A percentile compares a stretch with the other conserved stretches of the same genome.
phyloP scores from a whole-genome alignment of 2,113 vertebrate genomes.

The Hemiprocne comata region DNA sequence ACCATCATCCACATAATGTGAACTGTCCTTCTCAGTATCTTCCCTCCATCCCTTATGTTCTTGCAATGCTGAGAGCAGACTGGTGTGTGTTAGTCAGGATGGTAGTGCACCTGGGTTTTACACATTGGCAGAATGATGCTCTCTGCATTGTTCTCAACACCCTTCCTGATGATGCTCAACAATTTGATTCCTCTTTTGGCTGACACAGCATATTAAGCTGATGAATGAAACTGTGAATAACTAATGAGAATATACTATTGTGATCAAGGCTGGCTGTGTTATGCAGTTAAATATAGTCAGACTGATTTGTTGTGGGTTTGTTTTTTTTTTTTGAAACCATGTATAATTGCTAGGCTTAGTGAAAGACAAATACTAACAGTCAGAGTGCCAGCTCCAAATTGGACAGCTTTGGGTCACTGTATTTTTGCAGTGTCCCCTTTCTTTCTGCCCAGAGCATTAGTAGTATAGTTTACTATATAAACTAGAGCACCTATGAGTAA shows the following conservation, averaged over 20 bases:
- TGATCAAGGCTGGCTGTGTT: background rate
- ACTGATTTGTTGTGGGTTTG: background rate
- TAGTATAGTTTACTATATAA: background rate
- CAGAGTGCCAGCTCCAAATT: background rate
- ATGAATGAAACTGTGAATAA: slow-evolving; percentile 26
- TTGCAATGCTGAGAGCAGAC: background rate
- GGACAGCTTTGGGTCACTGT: background rate
- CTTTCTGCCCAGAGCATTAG: background rate
- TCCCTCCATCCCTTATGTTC: background rate
- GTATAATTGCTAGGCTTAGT: background rate
- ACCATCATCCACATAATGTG: background rate
- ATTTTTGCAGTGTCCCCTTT: background rate
- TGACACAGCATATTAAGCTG: background rate
- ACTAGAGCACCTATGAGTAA: background rate
- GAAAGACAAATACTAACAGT: background rate
- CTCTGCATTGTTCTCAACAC: background rate
- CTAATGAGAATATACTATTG: background rate
- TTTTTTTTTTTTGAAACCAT: background rate
- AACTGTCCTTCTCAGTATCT: background rate
- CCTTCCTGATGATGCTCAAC: background rate
- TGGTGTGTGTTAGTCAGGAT: background rate
- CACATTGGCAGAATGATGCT: background rate
- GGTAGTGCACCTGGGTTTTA: background rate
- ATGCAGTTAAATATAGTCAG: slow-evolving; percentile 15
- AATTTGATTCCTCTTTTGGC: background rate